Evolutionary conservation across 2,797 vertebrate genomes (phyloP).

Genomic region (Staurois parvus): DNA sequence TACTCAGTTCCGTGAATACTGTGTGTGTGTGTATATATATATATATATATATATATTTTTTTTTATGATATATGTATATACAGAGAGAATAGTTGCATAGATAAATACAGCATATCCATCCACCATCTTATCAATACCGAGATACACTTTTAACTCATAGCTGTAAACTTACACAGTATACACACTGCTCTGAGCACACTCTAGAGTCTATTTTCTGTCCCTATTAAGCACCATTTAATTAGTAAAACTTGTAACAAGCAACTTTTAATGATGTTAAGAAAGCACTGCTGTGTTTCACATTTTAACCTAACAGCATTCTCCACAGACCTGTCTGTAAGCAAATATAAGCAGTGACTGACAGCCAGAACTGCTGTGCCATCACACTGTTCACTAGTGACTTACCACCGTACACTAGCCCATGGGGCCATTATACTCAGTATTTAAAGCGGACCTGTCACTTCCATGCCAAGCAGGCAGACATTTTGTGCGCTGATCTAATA

Average conservation of each 20-base stretch:
- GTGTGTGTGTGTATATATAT: too few species aligned
- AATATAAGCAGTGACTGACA: slow-evolving; percentile 1
- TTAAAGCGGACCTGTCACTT: too few species aligned
- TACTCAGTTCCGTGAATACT: too few species aligned
- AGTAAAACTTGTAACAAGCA: background rate
- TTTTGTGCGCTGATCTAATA: too few species aligned
- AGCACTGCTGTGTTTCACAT: background rate
- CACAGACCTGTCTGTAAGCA: background rate
- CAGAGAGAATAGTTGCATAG: too few species aligned
- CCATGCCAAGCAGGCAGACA: too few species aligned
- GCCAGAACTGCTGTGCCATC: background rate
- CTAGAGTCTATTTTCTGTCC: background rate
- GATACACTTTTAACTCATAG: too few species aligned
- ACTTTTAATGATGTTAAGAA: background rate
- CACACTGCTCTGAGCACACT: background rate
- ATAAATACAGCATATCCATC: too few species aligned
- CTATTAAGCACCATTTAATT: background rate
- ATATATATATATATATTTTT: too few species aligned
- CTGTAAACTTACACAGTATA: background rate
- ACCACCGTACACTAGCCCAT: too few species aligned
- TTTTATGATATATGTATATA: too few species aligned
- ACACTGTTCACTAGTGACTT: background rate
- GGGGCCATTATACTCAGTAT: background rate
- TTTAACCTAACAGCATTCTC: background rate
- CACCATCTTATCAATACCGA: too few species aligned